phyloP scores from a whole-genome alignment of 1,140 invertebrate species.

The Scaptomyza hsui region DNA sequence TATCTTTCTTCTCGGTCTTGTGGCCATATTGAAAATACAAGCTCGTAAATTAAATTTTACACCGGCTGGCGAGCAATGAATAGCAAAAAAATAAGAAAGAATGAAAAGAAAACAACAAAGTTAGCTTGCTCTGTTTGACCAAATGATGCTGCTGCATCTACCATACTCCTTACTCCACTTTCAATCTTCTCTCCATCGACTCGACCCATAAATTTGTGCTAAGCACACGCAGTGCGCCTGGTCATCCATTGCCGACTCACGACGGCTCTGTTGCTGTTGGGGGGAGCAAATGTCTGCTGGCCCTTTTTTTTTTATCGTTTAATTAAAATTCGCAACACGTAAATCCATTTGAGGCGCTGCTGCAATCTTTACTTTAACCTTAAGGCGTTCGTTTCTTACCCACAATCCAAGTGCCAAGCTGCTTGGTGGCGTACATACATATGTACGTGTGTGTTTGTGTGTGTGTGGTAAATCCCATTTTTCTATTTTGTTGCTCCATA shows the following conservation, averaged over 20 bases:
- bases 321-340: constrained; percentile 83
- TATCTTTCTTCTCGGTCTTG: neutral
- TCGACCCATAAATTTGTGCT: constrained; percentile 74
- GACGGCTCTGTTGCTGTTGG: neutral
- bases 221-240: constrained; percentile 79
- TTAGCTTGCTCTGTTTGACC: constrained; percentile 32
- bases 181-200: constrained; percentile 16
- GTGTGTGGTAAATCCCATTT: constrained; percentile 78
- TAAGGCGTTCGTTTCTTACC: constrained; percentile 63
- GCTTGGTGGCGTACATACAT: too few relatives aligned
- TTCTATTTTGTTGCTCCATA: constrained; percentile 82
- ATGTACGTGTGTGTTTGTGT: constrained; percentile 20
- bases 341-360: constrained; percentile 82
- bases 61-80: constrained; percentile 63
- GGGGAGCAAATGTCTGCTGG: constrained; percentile 57
- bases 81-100: constrained; percentile 51
- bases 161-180: neutral
- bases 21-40: constrained; percentile 74
- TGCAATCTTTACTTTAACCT: constrained; percentile 83
- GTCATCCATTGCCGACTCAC: constrained; percentile 33
- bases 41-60: constrained; percentile 82
- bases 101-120: constrained; percentile 19
- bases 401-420: constrained; percentile 46
- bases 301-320: constrained; percentile 78
- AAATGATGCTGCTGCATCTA: constrained; percentile 60